Evolutionary conservation across 1,140 invertebrate species (phyloP), one percentile per base, ranked within the genome.

Genomic region (Diorhabda sublineata): DNA sequence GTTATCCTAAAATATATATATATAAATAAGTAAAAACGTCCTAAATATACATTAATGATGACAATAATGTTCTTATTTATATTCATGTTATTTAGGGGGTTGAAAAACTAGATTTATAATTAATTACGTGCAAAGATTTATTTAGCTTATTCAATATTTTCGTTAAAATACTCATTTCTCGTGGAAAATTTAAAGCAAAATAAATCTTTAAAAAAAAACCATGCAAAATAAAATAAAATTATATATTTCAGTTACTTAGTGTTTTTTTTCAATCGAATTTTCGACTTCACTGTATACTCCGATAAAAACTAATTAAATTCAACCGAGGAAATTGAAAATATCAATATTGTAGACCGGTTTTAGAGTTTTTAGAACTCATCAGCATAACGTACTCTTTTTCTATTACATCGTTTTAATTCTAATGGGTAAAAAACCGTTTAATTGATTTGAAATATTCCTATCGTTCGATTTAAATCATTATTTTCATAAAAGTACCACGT

Each of bases 221-320:
- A 75, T 75, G 74, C 74, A 75, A 75, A 75, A 68, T 71, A 69
- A 75, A 75, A 71, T 52, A 52, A 52, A 52, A 52, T 8, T 52
- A 52, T 52, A 52, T 52, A 52, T 52, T 52, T 52, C 47, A 52
- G 47, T 52, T 52, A 52, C 47, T 52, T 52, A 26, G 26, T 26
- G 26, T 26, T 26, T 26, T 26, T 26, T 26, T 26, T 26, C 0
- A 26, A 26, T 26, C 26, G 26, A 26, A 26, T 26, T 26, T 26
- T 26, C 0, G 26, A 26, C 26, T 26, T 26, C 26, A 26, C 26
- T 26, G 26, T 26, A 26, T 26, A 26, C 26, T 2, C 26, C 26
- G 26, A 26, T 26, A 26, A 26, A 26, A 26, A 26, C 26, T 26
- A 26, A 26, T 26, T 26, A 26, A 26, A 26, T 26, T 26, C 26